A percentile compares a stretch with the other conserved stretches of the same genome.
phyloP scores from a whole-genome alignment of 2,888 invertebrate species.

The Protonemura montana region DNA sequence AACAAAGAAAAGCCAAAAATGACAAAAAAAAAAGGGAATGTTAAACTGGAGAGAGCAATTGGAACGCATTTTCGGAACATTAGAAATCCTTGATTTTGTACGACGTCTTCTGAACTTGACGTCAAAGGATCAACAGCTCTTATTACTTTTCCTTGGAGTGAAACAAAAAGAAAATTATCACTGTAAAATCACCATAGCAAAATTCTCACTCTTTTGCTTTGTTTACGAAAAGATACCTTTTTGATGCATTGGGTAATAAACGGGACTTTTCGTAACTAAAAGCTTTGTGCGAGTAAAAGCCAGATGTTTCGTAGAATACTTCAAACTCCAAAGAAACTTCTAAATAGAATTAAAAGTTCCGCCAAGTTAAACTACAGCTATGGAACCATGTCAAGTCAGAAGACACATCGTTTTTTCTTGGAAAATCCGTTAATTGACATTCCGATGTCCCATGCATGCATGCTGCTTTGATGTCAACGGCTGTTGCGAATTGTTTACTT shows the following conservation, averaged over 20 bases:
- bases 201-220: not conserved
- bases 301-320: not conserved
- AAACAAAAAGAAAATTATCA: not conserved
- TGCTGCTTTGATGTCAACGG: not conserved
- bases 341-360: conserved; percentile 12
- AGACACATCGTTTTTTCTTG: not conserved
- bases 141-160: not conserved
- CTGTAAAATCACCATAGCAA: not conserved
- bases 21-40: no score
- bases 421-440: not conserved
- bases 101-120: not conserved
- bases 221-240: not conserved
- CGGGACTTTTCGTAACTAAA: not conserved
- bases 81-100: not conserved
- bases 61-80: not conserved
- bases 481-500: not conserved
- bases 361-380: not conserved
- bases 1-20: no score
- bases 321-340: conserved; percentile 7
- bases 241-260: not conserved
- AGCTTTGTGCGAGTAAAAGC: conserved; percentile 12
- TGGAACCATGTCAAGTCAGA: not conserved
- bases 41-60: not conserved
- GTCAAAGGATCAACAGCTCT: not conserved
- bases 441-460: not conserved